A percentile compares a stretch with the other conserved stretches of the same genome.
phyloP scores from a whole-genome alignment of 2,797 vertebrate species.

The Bovichtus variegatus region DNA sequence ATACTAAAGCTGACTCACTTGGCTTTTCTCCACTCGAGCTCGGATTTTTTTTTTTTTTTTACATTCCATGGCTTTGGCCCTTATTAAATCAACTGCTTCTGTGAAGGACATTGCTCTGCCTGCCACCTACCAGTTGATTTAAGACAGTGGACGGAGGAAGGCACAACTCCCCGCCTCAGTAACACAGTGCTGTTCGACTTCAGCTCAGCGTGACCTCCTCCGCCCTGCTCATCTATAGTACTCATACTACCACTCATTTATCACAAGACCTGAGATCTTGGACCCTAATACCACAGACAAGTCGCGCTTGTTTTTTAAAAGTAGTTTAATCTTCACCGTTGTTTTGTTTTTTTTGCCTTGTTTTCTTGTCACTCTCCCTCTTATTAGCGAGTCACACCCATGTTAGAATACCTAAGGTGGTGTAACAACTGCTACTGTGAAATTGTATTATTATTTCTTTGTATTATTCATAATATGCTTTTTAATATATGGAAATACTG shows the following conservation, averaged over 20 bases:
- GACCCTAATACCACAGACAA: constrained; percentile 48
- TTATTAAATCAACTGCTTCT: constrained; percentile 59
- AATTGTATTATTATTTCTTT: constrained; percentile 78
- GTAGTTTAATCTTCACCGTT: constrained; percentile 34
- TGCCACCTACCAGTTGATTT: constrained; percentile 46
- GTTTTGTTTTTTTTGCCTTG: constrained; percentile 28
- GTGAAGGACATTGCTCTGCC: constrained; percentile 48
- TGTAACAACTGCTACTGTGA: constrained; percentile 87
- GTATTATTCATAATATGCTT: constrained; percentile 83
- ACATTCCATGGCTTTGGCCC: constrained; percentile 71
- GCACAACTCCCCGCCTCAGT: constrained; percentile 36
- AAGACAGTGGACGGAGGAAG: constrained; percentile 36
- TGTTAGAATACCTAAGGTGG: constrained; percentile 78
- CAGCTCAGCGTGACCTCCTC: constrained; percentile 26
- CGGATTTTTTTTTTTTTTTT: constrained; percentile 41
- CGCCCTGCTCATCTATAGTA: constrained; percentile 24
- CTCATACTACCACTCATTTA: constrained; percentile 51
- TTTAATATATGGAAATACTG: constrained; percentile 84
- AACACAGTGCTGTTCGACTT: constrained; percentile 30
- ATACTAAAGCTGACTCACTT: constrained; percentile 86
- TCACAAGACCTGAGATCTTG: constrained; percentile 29
- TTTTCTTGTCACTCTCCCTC: constrained; percentile 51
- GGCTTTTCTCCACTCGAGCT: constrained; percentile 86
- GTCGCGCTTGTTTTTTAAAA: constrained; percentile 47
- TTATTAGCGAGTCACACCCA: constrained; percentile 67